Conservation (phyloP, 1,140 invertebrate genomes). For the Rhopalosiphum maidis region DNA sequence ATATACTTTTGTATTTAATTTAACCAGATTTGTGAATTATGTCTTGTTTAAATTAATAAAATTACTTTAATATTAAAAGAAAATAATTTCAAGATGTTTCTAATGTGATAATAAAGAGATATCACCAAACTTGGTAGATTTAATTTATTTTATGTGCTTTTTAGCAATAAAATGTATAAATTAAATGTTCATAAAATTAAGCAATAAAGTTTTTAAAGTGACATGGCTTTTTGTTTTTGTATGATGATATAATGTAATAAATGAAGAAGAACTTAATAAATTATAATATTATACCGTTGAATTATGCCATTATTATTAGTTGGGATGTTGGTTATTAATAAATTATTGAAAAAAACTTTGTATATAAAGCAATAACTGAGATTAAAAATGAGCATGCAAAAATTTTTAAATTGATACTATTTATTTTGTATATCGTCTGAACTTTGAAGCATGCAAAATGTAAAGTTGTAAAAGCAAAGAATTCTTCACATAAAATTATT, state of each 20-base stretch:
- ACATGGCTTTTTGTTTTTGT: neutral
- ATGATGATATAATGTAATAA: neutral
- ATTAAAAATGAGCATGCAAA: neutral
- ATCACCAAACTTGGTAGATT: neutral
- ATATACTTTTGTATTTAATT: too few relatives aligned
- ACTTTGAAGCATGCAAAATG: neutral
- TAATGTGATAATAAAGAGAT: neutral
- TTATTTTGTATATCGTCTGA: neutral
- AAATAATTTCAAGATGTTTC: neutral
- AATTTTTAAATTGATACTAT: neutral
- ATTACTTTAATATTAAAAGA: neutral
- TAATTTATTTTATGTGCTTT: constrained; percentile 4
- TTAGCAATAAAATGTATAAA: constrained; percentile 4
- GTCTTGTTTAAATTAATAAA: too few relatives aligned
- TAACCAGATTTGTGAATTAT: too few relatives aligned
- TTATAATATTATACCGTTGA: neutral
- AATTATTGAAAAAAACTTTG: neutral
- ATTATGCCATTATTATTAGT: neutral
- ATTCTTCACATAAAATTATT: neutral
- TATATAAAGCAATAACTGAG: neutral
- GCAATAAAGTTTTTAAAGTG: neutral
- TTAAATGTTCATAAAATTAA: constrained; percentile 2
- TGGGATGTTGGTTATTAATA: neutral
- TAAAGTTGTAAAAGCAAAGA: neutral
- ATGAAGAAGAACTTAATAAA: neutral